A percentile compares a stretch with the other conserved stretches of the same genome.
Evolutionary conservation across 2,888 invertebrate genomes (phyloP).

Genomic region (Epinotia brunnichana): DNA sequence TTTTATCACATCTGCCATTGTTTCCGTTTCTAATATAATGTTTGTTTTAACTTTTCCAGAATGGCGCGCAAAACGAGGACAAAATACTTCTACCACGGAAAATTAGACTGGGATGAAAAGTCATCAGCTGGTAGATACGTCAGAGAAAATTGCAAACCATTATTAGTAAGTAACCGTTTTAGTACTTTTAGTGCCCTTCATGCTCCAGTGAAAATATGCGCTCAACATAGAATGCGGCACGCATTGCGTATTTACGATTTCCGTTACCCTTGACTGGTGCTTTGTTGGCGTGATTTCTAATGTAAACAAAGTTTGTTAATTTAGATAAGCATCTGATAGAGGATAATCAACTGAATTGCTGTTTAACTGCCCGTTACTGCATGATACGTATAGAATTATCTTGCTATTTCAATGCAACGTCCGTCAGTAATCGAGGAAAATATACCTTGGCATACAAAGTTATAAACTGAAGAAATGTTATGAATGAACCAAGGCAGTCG

Average conservation of each 20-base stretch:
- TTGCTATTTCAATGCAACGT: background rate
- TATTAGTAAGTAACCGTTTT: conserved; percentile 87
- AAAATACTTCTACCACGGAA: conserved; percentile 98
- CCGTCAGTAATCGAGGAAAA: background rate
- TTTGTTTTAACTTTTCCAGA: conserved; percentile 77
- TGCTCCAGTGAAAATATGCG: conserved; percentile 15
- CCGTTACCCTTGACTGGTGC: conserved; percentile 27
- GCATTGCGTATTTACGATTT: conserved; percentile 23
- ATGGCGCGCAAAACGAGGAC: conserved; percentile 96
- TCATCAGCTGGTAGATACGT: conserved; percentile 98
- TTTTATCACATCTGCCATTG: conserved; percentile 26
- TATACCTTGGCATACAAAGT: background rate
- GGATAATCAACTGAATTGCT: background rate
- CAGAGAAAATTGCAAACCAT: conserved; percentile 98
- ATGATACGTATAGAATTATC: background rate
- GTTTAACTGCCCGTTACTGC: background rate
- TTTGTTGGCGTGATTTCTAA: conserved; percentile 22
- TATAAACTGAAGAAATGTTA: background rate
- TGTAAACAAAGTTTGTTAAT: conserved; percentile 2
- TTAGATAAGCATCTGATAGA: conserved; percentile 18
- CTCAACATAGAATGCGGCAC: conserved; percentile 17
- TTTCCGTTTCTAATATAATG: background rate
- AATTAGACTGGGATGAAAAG: conserved; percentile 99
- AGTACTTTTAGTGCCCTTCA: conserved; percentile 20
- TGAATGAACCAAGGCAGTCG: too few relatives aligned